Percentiles rank a stretch among this genome's conserved stretches.
phyloP scores from a whole-genome alignment of 2,113 vertebrate genomes.

The Sapajus apella region DNA sequence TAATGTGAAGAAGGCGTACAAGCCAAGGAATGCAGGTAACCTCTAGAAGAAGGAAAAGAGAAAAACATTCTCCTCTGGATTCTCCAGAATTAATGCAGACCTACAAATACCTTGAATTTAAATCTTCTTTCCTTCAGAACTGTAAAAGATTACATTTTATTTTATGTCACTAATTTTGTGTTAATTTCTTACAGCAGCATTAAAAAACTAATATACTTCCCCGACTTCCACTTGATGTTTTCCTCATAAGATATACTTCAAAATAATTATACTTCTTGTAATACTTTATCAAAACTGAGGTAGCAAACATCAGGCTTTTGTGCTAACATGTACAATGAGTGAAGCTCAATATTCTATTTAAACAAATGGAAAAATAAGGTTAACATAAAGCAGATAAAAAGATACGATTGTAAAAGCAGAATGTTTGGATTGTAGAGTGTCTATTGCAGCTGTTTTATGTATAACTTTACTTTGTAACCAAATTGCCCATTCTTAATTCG shows the following conservation, averaged over 20 bases:
- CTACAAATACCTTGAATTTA: neutral
- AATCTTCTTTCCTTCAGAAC: neutral
- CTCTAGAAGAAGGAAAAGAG: neutral
- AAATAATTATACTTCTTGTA: neutral
- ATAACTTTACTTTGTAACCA: neutral
- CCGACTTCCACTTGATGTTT: neutral
- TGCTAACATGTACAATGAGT: neutral
- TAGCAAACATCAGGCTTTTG: neutral
- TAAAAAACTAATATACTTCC: neutral
- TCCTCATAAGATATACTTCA: neutral
- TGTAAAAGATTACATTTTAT: neutral
- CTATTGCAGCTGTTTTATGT: neutral
- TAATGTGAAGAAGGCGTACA: neutral
- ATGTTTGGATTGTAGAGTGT: neutral
- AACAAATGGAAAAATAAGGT: neutral
- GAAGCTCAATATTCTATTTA: neutral
- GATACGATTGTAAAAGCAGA: neutral
- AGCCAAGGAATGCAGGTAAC: neutral
- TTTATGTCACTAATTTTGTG: neutral
- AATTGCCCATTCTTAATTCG: neutral
- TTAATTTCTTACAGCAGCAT: neutral
- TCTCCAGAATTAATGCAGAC: neutral
- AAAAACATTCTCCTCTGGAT: neutral
- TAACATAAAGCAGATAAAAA: neutral
- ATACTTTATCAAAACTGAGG: neutral